Evolutionary conservation across 2,113 vertebrate species (phyloP), one percentile per base, ranked within the genome.

Genomic region (Coracopsis vasa): DNA sequence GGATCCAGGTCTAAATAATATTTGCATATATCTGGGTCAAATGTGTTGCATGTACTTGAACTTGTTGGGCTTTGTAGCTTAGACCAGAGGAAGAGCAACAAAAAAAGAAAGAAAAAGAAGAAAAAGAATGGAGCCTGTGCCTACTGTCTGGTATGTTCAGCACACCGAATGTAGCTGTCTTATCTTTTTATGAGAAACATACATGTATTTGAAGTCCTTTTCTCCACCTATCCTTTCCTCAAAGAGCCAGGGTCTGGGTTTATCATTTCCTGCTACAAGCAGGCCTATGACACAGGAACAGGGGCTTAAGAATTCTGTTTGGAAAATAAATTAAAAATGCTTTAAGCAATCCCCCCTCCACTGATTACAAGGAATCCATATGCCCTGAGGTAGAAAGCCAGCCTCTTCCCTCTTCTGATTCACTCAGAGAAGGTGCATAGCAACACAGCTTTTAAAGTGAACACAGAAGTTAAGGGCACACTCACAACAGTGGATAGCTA

Each of bases 201-300:
- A 42, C 27, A 93, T 41, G 19, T 35, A 92, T 88, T 92, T 92
- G 54, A 88, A 88, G 79, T 86, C 35, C n/a, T 94, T 88, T 94
- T 88, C 90, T 90, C 72, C 69, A 92, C 72, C 82, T 78, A 92
- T 73, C 25, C 27, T 74, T 44, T 92, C 67, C 83, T 78, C 69
- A 44, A 86, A 86, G 90, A 90, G 41, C 21, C 42, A 86, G 29
- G 13, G 47, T 83, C 69, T 66, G 50, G 35, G 53, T 92, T 96
- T 92, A 84, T 93, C 4, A 74, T 86, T 96, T 96, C 82, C 88
- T 90, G 83, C 90, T 91, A 88, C 80, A 95, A 93, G 86, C 80
- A 88, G 54, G 29, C 39, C 45, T 45, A 60, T 58, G 62, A 71
- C 60, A 86, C 33, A 51, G 82, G 61, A 92, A 78, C 23, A 66